Percentiles rank a stretch among this genome's conserved stretches.
Evolutionary conservation across 2,113 vertebrate species (phyloP).

Genomic region (Microcebus ravelobensis): DNA sequence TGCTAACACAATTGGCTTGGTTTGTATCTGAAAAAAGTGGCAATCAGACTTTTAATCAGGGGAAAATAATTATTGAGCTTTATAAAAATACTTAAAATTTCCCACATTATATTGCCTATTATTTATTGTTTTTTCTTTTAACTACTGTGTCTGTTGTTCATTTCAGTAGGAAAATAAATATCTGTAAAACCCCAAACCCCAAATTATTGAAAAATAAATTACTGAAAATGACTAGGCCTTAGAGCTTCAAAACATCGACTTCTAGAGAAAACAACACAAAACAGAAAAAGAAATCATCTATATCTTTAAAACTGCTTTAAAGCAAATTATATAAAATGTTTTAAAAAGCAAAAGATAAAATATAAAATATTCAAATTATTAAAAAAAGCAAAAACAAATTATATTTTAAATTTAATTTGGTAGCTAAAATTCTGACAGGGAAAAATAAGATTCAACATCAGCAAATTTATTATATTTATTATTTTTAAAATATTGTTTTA

Average conservation of each 20-base stretch:
- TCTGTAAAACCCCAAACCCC: background rate
- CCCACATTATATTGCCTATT: background rate
- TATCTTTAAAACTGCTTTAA: background rate
- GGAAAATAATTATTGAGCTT: background rate
- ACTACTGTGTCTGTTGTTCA: background rate
- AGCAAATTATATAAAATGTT: background rate
- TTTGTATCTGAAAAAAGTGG: background rate
- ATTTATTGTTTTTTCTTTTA: background rate
- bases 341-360: background rate
- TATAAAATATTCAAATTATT: background rate
- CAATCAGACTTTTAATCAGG: background rate
- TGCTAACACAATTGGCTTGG: background rate
- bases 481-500: background rate
- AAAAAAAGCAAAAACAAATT: background rate
- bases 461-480: background rate
- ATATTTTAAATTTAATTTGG: background rate
- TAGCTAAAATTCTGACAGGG: background rate
- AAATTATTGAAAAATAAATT: conserved; percentile 6
- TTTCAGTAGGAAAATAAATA: background rate
- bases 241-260: background rate
- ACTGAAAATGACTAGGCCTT: background rate
- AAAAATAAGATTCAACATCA: background rate
- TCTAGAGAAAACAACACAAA: background rate
- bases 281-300: background rate
- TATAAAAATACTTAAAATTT: background rate